A percentile compares a stretch with the other conserved stretches of the same genome.
Evolutionary conservation across 1,140 invertebrate species (phyloP).

Genomic region (Diachasmimorpha longicaudata): DNA sequence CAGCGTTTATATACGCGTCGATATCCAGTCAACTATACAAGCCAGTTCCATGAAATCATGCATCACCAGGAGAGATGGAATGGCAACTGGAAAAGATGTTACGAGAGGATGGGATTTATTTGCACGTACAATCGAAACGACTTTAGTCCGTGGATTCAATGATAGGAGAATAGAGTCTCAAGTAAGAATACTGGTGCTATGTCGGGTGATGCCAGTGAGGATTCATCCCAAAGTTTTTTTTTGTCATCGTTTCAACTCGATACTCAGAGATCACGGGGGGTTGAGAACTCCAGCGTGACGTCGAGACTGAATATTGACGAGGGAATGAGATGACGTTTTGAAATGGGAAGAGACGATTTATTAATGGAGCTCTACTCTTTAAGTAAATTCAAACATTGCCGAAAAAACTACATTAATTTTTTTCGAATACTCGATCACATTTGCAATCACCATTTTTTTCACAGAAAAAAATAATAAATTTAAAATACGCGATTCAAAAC

Average conservation of each 20-base stretch:
- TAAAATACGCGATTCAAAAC: too few species aligned
- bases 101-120: conserved; percentile 51
- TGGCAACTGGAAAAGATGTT: conserved; percentile 35
- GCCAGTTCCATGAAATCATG: conserved; percentile 58
- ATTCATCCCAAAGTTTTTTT: neutral
- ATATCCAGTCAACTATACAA: conserved; percentile 11
- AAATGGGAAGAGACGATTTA: neutral
- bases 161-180: neutral
- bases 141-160: conserved; percentile 3
- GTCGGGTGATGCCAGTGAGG: neutral
- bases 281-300: neutral
- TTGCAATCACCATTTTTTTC: too few species aligned
- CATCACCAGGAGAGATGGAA: conserved; percentile 43
- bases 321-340: neutral
- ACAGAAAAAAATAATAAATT: too few species aligned
- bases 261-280: neutral
- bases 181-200: neutral
- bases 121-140: conserved; percentile 40
- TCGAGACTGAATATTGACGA: neutral
- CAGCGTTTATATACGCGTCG: neutral
- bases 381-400: too few species aligned
- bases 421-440: too few species aligned
- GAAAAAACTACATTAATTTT: too few species aligned
- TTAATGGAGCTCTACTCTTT: neutral
- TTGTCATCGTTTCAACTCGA: neutral